Base-by-base conservation (phyloP, 2,888 invertebrate species). In the Drosophila mercatorum region DNA sequence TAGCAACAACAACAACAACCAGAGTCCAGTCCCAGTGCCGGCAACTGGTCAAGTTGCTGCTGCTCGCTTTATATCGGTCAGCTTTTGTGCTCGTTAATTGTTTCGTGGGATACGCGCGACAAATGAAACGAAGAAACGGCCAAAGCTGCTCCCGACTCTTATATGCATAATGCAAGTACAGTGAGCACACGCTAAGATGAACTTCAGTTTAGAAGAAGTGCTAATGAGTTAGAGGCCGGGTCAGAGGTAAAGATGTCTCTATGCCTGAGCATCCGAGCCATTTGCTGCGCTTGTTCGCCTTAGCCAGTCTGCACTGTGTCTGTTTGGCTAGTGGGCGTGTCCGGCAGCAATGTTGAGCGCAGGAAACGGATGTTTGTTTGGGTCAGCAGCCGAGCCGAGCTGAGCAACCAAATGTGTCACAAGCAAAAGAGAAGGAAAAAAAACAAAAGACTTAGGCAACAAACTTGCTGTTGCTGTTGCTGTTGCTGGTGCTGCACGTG, bases 351-450 rank as follows among this genome's bases (percentile, higher is more conserved):
- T 68, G 73, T 68, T 77, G 77, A 69, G 58, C 70, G 70, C 80
- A 87, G 84, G 88, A 85, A 85, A 82, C 84, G 84, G 88, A 85
- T 87, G 85, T 85, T 85, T 85, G 80, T 75, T 82, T 87, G 80
- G 84, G 80, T 72, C 81, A 80, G 69, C 72, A 64, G 68, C 62
- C 79, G 17, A 64, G 68, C 62, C 79, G 17, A 41, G 41, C 43
- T 57, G 38, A 41, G 44, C 53, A 47, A 49, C 43, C 52, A 78
- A 87, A 87, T 75, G 76, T 76, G 83, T 76, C 80, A 76, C 87
- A 78, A 40, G 40, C 10, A 40, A 53, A 11, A n/a, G 26, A 40
- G 43, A 11, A 34, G 17, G 49, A 46, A 28, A 38, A 28, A 38
- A 74, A 43, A 69, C 75, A 64, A 83, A 75, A 78, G 85, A 87